Evolutionary conservation across 2,797 vertebrate genomes (phyloP).

Genomic region (Columba guinea): DNA sequence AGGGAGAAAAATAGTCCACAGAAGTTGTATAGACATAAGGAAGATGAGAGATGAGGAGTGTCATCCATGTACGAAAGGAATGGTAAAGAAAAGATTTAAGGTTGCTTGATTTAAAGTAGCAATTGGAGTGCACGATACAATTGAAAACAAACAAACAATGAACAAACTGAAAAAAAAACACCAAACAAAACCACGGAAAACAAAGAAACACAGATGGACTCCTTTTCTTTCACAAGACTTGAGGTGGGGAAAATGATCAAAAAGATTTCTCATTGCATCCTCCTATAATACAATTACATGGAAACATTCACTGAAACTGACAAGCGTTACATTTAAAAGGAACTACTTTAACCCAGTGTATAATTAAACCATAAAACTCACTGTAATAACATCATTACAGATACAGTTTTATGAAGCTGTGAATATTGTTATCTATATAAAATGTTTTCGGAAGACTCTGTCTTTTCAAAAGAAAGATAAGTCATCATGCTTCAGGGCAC

Average conservation of each 20-base stretch:
- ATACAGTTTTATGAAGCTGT: not conserved
- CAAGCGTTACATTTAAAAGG: not conserved
- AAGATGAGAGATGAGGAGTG: not conserved
- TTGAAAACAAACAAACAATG: not conserved
- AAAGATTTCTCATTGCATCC: not conserved
- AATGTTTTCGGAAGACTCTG: not conserved
- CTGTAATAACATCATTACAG: not conserved
- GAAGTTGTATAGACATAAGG: not conserved
- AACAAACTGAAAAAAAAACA: not conserved
- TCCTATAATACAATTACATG: not conserved
- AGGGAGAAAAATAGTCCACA: not conserved
- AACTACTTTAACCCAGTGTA: not conserved
- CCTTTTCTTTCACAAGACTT: not conserved
- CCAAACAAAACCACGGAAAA: too few relatives aligned
- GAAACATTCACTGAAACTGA: not conserved
- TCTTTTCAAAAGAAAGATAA: not conserved
- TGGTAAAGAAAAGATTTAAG: not conserved
- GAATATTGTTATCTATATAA: not conserved
- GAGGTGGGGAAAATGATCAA: not conserved
- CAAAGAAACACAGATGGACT: not conserved
- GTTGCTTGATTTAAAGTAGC: not conserved
- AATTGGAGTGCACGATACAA: not conserved
- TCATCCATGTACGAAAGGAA: not conserved
- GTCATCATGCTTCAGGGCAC: not conserved
- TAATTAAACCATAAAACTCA: constrained; percentile 15